Base-by-base conservation (phyloP, 1,140 invertebrate genomes). In the Lasioglossum albipes region DNA sequence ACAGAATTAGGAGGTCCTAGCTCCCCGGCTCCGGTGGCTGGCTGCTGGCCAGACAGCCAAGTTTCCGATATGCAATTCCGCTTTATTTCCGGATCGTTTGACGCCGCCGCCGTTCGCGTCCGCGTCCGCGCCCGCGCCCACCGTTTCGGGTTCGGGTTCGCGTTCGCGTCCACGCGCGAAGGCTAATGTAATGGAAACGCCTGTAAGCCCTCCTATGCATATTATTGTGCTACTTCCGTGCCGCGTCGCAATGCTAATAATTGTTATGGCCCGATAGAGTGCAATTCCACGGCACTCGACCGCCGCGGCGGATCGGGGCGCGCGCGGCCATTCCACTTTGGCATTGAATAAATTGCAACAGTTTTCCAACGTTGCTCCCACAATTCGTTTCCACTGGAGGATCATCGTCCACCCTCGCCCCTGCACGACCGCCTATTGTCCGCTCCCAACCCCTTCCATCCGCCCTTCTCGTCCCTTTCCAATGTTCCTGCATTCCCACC, bases 11-110 rank as follows among this genome's bases (percentile, higher is more conserved):
- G 82, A 84, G 85, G 78, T 75, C 42, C 72, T 69, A 45, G 42
- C 42, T 12, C 42, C 49, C 70, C 36, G 36, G 36, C 36, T 36
- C 36, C 36, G 36, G 36, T 3, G 54, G 66, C 82, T 87, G 86
- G 86, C 86, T 68, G 49, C 10, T 59, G 77, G 86, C 86, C 86
- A 87, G 70, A 54, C 75, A 78, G 69, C 72, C 86, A 84, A 84
- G 82, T 87, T 82, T 82, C 82, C 86, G 85, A 87, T 87, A 87
- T 84, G 89, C 83, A 86, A 88, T 89, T 90, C 86, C 90, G 83
- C 85, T 91, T 91, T 90, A 90, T 90, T 91, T 91, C 90, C 86
- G 86, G 86, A 90, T 89, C 89, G 90, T 90, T 90, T 88, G 89
- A 81, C 84, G 75, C 42, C 83, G 84, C 81, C 62, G 62, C 62